phyloP scores from a whole-genome alignment of 2,888 invertebrate genomes.

The Hesperia comma region DNA sequence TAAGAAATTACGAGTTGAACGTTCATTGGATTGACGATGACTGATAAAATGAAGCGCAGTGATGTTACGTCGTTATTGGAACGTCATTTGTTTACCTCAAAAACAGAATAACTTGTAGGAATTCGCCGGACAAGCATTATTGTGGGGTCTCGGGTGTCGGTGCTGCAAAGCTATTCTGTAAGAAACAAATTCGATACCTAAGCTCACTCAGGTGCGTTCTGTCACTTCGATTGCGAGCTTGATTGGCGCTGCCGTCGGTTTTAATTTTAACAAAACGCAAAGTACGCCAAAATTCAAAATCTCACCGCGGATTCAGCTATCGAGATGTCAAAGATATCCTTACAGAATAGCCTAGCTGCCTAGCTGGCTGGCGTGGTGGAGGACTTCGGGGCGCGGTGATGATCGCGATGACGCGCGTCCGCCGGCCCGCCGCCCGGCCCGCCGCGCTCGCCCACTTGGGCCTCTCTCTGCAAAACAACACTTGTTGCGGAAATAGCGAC shows the following conservation, averaged over 20 bases:
- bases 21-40: not conserved
- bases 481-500: slow-evolving; percentile 81
- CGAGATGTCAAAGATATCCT: too few relatives aligned
- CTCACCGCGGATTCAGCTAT: too few relatives aligned
- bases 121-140: not conserved
- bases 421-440: not conserved
- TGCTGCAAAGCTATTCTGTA: too few relatives aligned
- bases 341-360: too few relatives aligned
- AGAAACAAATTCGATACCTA: too few relatives aligned
- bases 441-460: slow-evolving; percentile 61
- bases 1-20: not conserved
- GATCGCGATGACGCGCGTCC: slow-evolving; percentile 48
- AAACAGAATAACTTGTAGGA: not conserved
- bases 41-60: not conserved
- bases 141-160: slow-evolving; percentile 9
- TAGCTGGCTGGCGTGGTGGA: slow-evolving; percentile 20
- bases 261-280: too few relatives aligned
- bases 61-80: not conserved
- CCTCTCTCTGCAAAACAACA: slow-evolving; percentile 80
- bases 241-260: too few relatives aligned
- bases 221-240: too few relatives aligned
- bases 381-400: slow-evolving; percentile 42
- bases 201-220: too few relatives aligned
- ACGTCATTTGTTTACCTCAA: not conserved
- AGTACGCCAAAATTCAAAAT: too few relatives aligned